Base-by-base conservation (phyloP, 37 sponge, comb jelly and placozoan species). In the Beroe ovata region DNA sequence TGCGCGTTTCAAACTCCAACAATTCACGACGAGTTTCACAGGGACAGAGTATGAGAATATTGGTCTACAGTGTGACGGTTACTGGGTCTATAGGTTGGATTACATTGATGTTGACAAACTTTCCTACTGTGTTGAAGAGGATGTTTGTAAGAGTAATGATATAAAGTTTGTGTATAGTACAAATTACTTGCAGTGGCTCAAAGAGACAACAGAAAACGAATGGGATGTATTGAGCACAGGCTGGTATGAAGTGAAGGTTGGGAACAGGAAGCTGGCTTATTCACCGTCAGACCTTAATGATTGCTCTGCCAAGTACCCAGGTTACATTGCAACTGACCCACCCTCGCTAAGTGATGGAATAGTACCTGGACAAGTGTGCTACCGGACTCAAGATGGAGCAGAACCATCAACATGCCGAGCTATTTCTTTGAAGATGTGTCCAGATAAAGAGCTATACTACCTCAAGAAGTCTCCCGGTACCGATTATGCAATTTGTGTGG, bases 171-270 rank as follows among this genome's bases (percentile, higher is more conserved):
- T 77, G 1, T 77, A 42, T 54, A 22, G 28, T 41, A 77, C 84
- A n/a, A 77, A 77, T 6, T 77, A 77, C 47, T 4, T 77, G 84
- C 84, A 77, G 47, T 77, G 84, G 84, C 84, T 77, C 84, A 36
- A 36, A 40, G 84, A 77, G n/a, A 77, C 26, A 25, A 77, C 84
- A 26, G 38, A 77, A 0, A 77, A 77, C 84, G 84, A 77, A 20
- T 77, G 84, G 84, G 22, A 77, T 23, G 47, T 39, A 1, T 54
- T 77, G 25, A 42, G 54, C 54, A n/a, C 84, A 32, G 84, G 84
- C 4, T 77, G 84, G 84, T 77, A 77, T 36, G 84, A 77, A 25
- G 84, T 77, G 22, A 38, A n/a, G 47, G 84, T 77, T 1, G 84
- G 84, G 4, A 77, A 39, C 84, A 77, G 33, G 38, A 30, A 35